Base-by-base conservation (phyloP, 2,113 vertebrate genomes). In the Cololabis saira region DNA sequence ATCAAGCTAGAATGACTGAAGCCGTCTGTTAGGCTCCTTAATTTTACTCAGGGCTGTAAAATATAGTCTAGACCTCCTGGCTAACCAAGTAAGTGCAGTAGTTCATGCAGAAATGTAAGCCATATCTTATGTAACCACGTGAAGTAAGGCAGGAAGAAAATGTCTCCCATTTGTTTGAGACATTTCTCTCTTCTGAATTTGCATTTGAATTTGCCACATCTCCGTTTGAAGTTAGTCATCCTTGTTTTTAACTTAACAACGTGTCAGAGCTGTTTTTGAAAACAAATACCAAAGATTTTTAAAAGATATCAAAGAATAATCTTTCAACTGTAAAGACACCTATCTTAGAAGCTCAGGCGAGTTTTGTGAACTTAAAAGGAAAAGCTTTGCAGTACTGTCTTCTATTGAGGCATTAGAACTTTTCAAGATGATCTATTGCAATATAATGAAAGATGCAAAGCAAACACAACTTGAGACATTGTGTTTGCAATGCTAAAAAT, bases 31-130 rank as follows among this genome's bases (percentile, higher is more conserved):
- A 30, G 21, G 33, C 22, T 42, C 42, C 63, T 41, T 21, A 53
- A 66, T 76, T 67, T 76, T 64, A 64, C 59, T 64, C 62, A 60
- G 68, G 56, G 52, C 45, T 4, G 0, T 57, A 50, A 63, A 77
- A 64, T 63, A 68, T 41, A 44, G 69, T 74, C 63, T 47, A 60
- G 58, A 68, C 70, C 76, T 67, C 64, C 42, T 11, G 33, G 16
- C 30, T 37, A 16, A 54, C 24, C 24, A 5, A 27, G 24, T 27
- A 5, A 27, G 24, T 27, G 24, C 24, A 27, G 24, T 5, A 27
- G 24, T 27, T 27, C 24, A 27, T 27, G n/a, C n/a, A n/a, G n/a
- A n/a, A n/a, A n/a, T n/a, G 24, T 27, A 27, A 27, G 5, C 24
- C 24, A 27, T 27, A 27, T 27, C 24, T 27, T 27, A 27, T 27